Conservation (phyloP, 1,140 invertebrate species). For the Scylla paramamosain region DNA sequence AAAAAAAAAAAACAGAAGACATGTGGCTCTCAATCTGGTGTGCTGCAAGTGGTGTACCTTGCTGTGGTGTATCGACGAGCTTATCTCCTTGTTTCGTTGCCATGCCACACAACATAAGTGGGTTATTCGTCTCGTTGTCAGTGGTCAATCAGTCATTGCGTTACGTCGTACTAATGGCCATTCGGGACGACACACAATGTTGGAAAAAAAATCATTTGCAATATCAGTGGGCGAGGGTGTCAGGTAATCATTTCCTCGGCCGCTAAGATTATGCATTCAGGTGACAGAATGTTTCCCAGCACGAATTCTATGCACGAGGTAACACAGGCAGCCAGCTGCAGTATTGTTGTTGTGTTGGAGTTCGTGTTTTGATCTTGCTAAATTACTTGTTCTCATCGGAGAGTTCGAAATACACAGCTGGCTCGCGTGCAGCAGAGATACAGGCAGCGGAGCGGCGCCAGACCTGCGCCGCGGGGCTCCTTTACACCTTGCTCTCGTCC, state of each 20-base stretch:
- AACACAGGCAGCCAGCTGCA: not conserved
- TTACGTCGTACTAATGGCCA: not conserved
- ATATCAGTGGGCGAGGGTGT: not conserved
- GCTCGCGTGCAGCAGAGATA: not conserved
- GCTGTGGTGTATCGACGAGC: too few relatives aligned
- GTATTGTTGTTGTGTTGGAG: conserved; percentile 20
- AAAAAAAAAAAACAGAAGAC: too few relatives aligned
- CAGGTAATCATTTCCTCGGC: not conserved
- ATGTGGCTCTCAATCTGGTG: too few relatives aligned
- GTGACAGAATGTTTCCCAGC: conserved; percentile 17
- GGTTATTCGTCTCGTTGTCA: not conserved
- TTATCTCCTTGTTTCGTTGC: too few relatives aligned
- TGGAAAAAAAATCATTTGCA: not conserved
- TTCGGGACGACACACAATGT: not conserved
- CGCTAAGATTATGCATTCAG: not conserved
- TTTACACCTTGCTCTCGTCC: not conserved
- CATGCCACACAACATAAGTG: too few relatives aligned
- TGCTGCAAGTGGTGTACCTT: too few relatives aligned
- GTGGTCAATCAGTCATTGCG: not conserved
- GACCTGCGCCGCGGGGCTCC: not conserved
- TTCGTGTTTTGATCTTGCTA: conserved; percentile 2
- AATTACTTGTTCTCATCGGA: conserved; percentile 2
- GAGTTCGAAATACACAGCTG: not conserved
- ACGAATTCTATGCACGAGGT: not conserved
- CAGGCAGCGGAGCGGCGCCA: not conserved